A percentile compares a stretch with the other conserved stretches of the same genome.
Conservation (phyloP, 2,888 invertebrate genomes). For the Iselma pallidipennis region DNA sequence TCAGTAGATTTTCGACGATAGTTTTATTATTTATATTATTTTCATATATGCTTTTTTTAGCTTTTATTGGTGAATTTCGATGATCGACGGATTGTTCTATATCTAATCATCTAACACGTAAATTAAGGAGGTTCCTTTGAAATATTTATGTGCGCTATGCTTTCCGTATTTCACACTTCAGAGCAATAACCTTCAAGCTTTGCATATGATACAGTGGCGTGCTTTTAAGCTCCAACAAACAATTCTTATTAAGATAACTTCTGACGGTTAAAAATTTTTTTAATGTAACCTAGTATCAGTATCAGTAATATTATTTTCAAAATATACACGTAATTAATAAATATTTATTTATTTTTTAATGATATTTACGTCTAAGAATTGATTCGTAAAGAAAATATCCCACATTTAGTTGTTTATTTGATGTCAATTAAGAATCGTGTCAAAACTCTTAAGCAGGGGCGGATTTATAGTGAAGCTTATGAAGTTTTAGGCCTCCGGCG, state of each 20-base stretch:
- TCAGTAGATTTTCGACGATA: slow-evolving; percentile 9
- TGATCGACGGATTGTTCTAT: slow-evolving; percentile 35
- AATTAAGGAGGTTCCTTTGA: slow-evolving; percentile 34
- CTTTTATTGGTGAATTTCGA: slow-evolving; percentile 28
- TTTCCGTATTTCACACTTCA: slow-evolving; percentile 37
- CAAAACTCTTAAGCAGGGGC: no score
- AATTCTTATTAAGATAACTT: slow-evolving; percentile 9
- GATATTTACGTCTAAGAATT: no score
- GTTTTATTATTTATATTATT: slow-evolving; percentile 18
- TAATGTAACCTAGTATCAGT: no score
- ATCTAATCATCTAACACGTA: slow-evolving; percentile 34
- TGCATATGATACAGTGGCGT: slow-evolving; percentile 12
- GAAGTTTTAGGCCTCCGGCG: no score
- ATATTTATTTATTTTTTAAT: no score
- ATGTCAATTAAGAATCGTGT: neutral
- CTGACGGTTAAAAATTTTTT: neutral
- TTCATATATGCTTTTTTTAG: slow-evolving; percentile 12
- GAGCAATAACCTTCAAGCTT: slow-evolving; percentile 37
- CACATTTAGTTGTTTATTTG: neutral
- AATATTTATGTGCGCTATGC: slow-evolving; percentile 35
- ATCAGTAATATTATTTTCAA: no score
- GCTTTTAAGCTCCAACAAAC: slow-evolving; percentile 20
- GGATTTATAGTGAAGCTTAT: no score
- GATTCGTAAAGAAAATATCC: neutral
- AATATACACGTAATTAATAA: no score